Conservation (phyloP, 2,888 invertebrate species). For the Halictus quadricinctus region DNA sequence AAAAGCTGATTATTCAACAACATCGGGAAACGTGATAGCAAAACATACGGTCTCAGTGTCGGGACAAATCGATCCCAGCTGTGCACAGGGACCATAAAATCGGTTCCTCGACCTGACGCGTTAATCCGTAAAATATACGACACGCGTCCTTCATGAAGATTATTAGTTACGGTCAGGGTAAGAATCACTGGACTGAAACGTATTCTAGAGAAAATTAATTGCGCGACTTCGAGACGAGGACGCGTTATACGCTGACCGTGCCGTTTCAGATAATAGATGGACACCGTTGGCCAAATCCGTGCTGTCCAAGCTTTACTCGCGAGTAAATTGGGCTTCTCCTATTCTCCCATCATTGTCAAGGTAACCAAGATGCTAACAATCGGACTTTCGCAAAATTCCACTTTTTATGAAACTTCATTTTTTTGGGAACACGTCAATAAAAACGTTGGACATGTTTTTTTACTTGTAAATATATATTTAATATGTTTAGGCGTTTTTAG, state of each 20-base stretch:
- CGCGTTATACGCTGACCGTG: slow-evolving; percentile 58
- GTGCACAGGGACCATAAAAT: too few relatives aligned
- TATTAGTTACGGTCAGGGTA: slow-evolving; percentile 43
- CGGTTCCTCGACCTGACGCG: neutral
- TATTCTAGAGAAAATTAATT: slow-evolving; percentile 71
- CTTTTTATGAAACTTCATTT: neutral
- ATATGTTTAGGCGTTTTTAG: too few relatives aligned
- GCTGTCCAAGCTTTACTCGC: slow-evolving; percentile 14
- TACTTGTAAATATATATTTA: neutral
- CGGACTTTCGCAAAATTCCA: neutral
- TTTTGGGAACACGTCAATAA: neutral
- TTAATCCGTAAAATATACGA: slow-evolving; percentile 15
- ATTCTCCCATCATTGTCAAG: neutral
- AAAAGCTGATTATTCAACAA: neutral
- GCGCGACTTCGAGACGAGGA: slow-evolving; percentile 57
- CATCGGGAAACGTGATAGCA: neutral
- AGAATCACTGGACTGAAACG: slow-evolving; percentile 51
- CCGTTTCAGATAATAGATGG: slow-evolving; percentile 61
- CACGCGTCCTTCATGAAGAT: slow-evolving; percentile 14
- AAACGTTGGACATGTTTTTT: neutral
- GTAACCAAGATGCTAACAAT: neutral
- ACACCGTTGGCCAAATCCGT: slow-evolving; percentile 4
- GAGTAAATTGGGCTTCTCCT: neutral
- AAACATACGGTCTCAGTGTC: neutral
- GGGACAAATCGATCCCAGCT: neutral